Base-by-base conservation (phyloP, 2,888 invertebrate genomes). In the Drosophila algonquin region DNA sequence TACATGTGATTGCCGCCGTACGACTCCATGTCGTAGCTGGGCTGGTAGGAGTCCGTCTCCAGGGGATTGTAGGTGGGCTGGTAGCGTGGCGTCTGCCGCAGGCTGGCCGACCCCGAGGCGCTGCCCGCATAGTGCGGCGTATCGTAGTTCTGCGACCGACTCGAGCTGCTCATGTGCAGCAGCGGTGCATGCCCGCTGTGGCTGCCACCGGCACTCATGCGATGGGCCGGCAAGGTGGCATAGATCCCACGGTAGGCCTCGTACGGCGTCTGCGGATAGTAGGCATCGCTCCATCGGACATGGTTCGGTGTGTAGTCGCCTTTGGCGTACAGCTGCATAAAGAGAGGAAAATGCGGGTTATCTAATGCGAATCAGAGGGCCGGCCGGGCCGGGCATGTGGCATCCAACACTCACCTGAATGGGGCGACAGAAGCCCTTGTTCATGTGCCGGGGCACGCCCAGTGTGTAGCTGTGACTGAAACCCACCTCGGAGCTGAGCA, bases 401-500 rank as follows among this genome's bases (percentile, higher is more conserved):
- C 7, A 40, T 1, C 14, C 7, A 40, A 2, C 14, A 40, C 82
- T 83, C 68, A 92, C 92, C 89, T 96, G 95, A 73, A 97, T 96
- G 10, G 97, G 97, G 47, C 97, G 94, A 79, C 96, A 95, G 92
- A 98, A 98, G 24, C 98, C 98, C 93, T 97, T 97, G 77, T 96
- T 95, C 70, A 95, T 95, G 91, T 98, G 97, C 85, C 95, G 94
- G 5, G 97, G 96, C 2, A 95, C 95, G 32, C 96, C 97, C 50
- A 98, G 93, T 2, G 96, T 95, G 90, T 97, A 97, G 90, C 97
- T 97, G 90, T 97, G 97, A 89, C 95, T 95, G 93, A 98, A 99
- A 5, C 98, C 98, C 51, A 99, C 97, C 90, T 98, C 98, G 0
- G 96, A 94, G 24, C 96, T 96, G 4, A 99, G 93, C 45, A 99